phyloP scores from a whole-genome alignment of 2,888 invertebrate species.

The Sepiola atlantica region DNA sequence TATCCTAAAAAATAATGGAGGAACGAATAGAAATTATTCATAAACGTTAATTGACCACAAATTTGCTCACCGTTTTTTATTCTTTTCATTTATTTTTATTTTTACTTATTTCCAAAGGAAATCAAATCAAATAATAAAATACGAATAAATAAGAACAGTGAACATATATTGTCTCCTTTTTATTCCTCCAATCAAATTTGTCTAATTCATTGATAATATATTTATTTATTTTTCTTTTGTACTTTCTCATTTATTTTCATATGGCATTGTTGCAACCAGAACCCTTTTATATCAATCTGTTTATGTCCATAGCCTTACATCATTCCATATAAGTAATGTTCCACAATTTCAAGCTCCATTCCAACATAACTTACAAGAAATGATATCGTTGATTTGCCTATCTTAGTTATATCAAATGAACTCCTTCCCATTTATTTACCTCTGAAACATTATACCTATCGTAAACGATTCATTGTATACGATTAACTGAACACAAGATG shows the following conservation, averaged over 20 bases:
- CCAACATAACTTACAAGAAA: too few relatives aligned
- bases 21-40: not conserved
- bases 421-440: too few relatives aligned
- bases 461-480: too few relatives aligned
- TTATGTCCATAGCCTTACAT: not conserved
- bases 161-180: not conserved
- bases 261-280: not conserved
- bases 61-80: not conserved
- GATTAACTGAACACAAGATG: too few relatives aligned
- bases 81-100: too few relatives aligned
- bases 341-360: too few relatives aligned
- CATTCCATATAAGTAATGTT: not conserved
- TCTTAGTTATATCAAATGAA: too few relatives aligned
- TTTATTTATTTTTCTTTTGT: not conserved
- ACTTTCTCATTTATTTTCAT: not conserved
- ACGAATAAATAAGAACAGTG: not conserved
- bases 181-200: not conserved
- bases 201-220: not conserved
- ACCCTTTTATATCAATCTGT: not conserved
- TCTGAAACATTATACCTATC: too few relatives aligned
- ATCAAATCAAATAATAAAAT: not conserved
- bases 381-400: too few relatives aligned
- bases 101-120: not conserved
- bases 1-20: not conserved
- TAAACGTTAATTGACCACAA: conserved; percentile 32